phyloP scores from a whole-genome alignment of 2,797 vertebrate genomes.

The Paratrypauchen microcephalus region DNA sequence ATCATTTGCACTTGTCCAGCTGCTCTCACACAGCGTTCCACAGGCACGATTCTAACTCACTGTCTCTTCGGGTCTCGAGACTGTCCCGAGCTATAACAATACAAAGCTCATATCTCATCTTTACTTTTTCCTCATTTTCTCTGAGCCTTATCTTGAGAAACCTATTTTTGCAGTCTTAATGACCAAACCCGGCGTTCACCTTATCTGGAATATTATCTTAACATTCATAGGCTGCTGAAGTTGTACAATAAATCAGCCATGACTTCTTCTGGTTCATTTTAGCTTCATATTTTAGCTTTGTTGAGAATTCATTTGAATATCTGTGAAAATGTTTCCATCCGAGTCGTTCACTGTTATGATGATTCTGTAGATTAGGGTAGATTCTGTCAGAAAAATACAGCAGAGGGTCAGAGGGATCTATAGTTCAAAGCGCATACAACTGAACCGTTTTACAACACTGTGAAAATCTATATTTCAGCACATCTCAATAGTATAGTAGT shows the following conservation, averaged over 20 bases:
- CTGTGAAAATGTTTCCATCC: neutral
- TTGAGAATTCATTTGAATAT: neutral
- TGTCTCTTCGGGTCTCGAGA: neutral
- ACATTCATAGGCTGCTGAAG: neutral
- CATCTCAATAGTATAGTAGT: no score
- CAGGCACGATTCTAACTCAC: neutral
- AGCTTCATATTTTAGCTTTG: neutral
- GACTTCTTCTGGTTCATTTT: neutral
- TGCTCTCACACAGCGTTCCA: neutral
- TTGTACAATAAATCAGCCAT: slow-evolving; percentile 7
- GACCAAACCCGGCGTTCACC: neutral
- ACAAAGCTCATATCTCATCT: slow-evolving; percentile 6
- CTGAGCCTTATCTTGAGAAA: neutral
- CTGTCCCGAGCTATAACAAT: neutral
- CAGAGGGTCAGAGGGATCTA: neutral
- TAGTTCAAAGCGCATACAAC: neutral
- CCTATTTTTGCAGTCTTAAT: slow-evolving; percentile 5
- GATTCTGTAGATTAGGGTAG: neutral
- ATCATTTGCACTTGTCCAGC: slow-evolving; percentile 6
- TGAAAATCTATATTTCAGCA: no score
- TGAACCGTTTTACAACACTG: neutral
- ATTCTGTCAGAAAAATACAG: neutral
- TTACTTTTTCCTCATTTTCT: neutral
- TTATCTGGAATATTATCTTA: neutral
- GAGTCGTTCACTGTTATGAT: neutral